Percentiles rank a stretch among this genome's conserved stretches.
Conservation (phyloP, 2,797 vertebrate species). For the Gorsachius magnificus region DNA sequence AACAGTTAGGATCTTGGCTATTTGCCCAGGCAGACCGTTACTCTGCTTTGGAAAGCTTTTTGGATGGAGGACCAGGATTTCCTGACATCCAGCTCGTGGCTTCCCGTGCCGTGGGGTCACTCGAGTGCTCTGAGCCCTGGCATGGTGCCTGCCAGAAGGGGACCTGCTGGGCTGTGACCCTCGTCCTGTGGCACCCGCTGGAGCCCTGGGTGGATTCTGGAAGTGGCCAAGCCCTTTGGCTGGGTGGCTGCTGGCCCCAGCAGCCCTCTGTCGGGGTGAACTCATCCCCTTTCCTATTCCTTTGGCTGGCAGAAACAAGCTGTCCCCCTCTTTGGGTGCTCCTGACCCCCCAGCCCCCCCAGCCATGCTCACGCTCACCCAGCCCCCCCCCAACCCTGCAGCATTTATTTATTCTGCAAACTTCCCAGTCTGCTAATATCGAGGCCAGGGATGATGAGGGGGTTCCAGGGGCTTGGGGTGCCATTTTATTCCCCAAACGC, state of each 20-base stretch:
- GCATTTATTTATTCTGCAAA: neutral
- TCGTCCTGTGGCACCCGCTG: accelerated
- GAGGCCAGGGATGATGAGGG: neutral
- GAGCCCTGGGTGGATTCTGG: neutral
- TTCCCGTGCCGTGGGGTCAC: neutral
- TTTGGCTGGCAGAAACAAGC: neutral
- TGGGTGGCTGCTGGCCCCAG: neutral
- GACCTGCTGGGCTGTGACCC: neutral
- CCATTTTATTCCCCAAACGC: neutral
- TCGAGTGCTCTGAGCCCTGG: accelerated
- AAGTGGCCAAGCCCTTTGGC: neutral
- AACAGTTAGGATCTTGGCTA: neutral
- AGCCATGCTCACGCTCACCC: neutral
- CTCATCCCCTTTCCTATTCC: neutral
- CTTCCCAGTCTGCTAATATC: neutral
- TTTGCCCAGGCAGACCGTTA: neutral
- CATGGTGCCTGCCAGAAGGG: neutral
- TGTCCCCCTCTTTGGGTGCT: neutral
- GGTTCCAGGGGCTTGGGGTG: neutral
- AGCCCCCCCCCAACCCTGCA: neutral
- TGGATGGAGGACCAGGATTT: conserved; percentile 38
- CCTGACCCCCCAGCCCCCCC: neutral
- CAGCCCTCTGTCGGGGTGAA: neutral
- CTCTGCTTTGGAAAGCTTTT: neutral
- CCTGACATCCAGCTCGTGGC: neutral